Evolutionary conservation across 2,113 vertebrate genomes (phyloP), one percentile per base, ranked within the genome.

Genomic region (Zosterops pallidus): DNA sequence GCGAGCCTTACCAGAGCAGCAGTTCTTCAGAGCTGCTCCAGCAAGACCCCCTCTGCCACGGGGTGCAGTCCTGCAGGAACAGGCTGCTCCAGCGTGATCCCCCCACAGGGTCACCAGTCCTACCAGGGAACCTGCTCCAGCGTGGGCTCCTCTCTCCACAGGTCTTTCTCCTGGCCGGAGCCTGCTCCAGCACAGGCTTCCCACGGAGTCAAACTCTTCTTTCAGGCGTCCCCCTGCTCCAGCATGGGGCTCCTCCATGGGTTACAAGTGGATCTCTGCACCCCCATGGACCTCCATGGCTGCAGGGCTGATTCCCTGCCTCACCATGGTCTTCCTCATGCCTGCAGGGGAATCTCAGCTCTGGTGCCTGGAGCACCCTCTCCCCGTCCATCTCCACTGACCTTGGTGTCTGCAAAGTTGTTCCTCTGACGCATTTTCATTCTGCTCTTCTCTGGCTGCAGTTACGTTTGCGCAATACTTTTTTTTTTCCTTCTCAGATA

Each of bases 31-130:
- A 52, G 39, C 28, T 24, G 33, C n/a, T 75, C 39, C 53, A 13
- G 2, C 52, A 3, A 2, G 28, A 19, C 2, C 29, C 11, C 3
- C 39, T 41, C 16, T 68, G 46, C 46, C 39, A 22, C 2, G 5
- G 14, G 28, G 7, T 21, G 29, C 23, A n/a, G 23, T 29, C 53
- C 53, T 75, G 39, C 39, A 15, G 53, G 86, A n/a, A 4, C 20
- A 53, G 46, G 19, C 28, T 46, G 86, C 60, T 68, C 19, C 53
- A 59, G 28, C 5, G 1, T 16, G 44, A 37, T 2, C 49, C 3
- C 22, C 28, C 37, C 37, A 12, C 23, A 39, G 26, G 22, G 14
- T 39, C 59, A 44, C 52, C 37, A 29, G 12, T 39, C 28, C 44
- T 37, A 6, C 33, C 37, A 29, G 42, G 52, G 24, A 52, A 46